Conservation (phyloP, 2,113 vertebrate species). For the Melanerpes aurifrons region DNA sequence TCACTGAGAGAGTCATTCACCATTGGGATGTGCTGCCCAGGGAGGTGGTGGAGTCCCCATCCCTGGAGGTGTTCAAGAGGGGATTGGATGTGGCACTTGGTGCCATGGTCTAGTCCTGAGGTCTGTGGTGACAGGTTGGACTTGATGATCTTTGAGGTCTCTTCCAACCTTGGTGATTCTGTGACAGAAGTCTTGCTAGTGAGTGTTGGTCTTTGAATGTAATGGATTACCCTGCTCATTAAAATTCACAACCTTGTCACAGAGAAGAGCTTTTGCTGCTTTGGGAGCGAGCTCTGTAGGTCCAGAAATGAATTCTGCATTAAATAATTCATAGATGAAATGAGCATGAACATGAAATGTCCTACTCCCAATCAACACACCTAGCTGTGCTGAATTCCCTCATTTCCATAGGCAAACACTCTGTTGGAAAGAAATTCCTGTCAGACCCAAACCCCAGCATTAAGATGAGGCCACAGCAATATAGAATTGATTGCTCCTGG, state of each 20-base stretch:
- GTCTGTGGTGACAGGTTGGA: too few relatives aligned
- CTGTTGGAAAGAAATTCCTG: neutral
- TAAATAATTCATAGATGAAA: neutral
- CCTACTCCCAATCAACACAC: too few relatives aligned
- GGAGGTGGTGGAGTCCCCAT: too few relatives aligned
- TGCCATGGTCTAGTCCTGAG: too few relatives aligned
- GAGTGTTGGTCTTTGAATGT: neutral
- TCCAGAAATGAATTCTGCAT: neutral
- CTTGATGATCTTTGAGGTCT: too few relatives aligned
- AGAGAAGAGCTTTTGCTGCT: neutral
- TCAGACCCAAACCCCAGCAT: neutral
- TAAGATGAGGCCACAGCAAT: neutral
- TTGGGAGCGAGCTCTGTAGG: neutral
- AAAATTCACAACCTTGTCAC: neutral
- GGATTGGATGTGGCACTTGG: too few relatives aligned
- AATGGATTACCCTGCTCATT: neutral
- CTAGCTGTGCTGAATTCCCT: neutral
- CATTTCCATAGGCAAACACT: neutral
- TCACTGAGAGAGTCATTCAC: too few relatives aligned
- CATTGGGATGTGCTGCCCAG: too few relatives aligned
- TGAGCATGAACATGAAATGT: neutral
- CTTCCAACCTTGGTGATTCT: too few relatives aligned
- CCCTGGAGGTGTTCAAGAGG: too few relatives aligned
- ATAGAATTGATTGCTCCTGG: neutral
- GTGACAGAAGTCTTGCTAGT: neutral